Evolutionary conservation across 2,888 invertebrate species (phyloP).

Genomic region (Zhengitettix transpicula): DNA sequence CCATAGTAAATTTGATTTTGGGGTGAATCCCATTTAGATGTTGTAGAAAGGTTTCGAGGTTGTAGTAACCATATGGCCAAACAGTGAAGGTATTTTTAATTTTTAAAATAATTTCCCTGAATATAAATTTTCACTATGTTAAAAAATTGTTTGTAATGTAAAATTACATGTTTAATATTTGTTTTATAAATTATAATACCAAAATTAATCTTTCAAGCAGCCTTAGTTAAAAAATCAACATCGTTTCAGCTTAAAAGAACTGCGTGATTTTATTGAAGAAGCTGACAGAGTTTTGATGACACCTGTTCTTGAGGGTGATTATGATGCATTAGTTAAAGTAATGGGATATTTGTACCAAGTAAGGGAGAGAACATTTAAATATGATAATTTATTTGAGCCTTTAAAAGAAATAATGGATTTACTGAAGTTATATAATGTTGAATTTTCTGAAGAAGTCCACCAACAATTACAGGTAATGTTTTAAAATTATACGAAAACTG

Average conservation of each 20-base stretch:
- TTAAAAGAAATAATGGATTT: constrained; percentile 72
- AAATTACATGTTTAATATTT: no score
- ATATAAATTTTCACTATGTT: no score
- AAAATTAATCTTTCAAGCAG: neutral
- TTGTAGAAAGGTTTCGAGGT: no score
- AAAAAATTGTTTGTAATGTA: no score
- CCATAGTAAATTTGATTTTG: no score
- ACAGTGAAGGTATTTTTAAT: no score
- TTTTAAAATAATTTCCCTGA: no score
- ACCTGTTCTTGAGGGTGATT: constrained; percentile 67
- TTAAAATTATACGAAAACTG: neutral
- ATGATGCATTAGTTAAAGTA: constrained; percentile 62
- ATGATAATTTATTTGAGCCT: constrained; percentile 82
- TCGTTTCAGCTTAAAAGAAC: constrained; percentile 29
- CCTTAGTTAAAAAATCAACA: neutral
- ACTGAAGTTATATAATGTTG: constrained; percentile 69
- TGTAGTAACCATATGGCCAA: no score
- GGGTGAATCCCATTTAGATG: no score
- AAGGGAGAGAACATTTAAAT: constrained; percentile 59
- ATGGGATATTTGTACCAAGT: constrained; percentile 65
- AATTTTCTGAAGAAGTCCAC: constrained; percentile 52
- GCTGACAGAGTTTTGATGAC: constrained; percentile 54
- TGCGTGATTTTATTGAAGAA: constrained; percentile 60
- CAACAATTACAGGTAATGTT: constrained; percentile 5
- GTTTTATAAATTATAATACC: no score